Evolutionary conservation across 2,888 invertebrate genomes (phyloP).

Genomic region (Trileptium ribeirensis): DNA sequence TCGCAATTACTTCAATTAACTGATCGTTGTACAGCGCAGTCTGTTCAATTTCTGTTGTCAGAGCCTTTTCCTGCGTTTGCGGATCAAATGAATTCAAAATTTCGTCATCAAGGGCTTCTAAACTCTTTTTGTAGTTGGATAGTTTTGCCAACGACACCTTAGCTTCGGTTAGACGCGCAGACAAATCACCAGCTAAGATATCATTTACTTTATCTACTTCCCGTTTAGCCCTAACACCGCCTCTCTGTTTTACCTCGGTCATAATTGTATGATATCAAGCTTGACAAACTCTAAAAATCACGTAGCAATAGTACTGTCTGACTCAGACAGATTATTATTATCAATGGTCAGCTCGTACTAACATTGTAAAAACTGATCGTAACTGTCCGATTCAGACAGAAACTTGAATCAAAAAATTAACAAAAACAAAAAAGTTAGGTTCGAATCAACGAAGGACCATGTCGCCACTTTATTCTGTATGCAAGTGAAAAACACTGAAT

Average conservation of each 20-base stretch:
- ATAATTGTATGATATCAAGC: background rate
- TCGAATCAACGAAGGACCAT: constrained; percentile 9
- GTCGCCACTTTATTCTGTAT: too few relatives aligned
- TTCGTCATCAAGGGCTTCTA: background rate
- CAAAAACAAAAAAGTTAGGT: background rate
- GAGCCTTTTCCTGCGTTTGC: background rate
- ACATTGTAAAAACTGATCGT: background rate
- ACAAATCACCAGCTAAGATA: background rate
- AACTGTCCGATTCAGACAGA: background rate
- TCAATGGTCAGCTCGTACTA: background rate
- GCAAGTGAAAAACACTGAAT: too few relatives aligned
- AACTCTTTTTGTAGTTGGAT: background rate
- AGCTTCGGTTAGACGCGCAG: background rate
- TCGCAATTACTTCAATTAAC: background rate
- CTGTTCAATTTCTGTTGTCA: background rate
- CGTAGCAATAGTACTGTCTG: background rate
- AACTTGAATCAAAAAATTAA: too few relatives aligned
- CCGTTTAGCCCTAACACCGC: background rate
- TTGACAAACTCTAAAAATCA: background rate
- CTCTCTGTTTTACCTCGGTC: background rate
- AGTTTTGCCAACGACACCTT: background rate
- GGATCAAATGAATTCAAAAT: background rate
- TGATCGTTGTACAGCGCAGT: background rate
- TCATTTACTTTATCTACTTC: background rate
- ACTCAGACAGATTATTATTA: background rate